Base-by-base conservation (phyloP, 2,113 vertebrate species). In the Zosterops hypoxanthus region DNA sequence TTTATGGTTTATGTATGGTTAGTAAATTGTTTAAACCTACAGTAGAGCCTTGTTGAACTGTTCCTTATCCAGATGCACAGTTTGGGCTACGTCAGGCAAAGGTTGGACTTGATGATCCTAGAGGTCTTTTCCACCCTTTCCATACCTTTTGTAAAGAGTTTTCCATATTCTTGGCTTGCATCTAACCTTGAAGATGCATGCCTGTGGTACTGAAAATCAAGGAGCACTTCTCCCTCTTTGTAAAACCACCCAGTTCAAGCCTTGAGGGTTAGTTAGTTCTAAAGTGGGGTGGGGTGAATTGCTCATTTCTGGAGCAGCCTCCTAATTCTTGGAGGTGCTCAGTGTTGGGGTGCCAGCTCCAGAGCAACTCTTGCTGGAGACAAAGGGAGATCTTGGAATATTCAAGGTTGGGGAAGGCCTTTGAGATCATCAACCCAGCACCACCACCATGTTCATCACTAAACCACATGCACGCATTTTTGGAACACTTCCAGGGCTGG, bases 1-100 rank as follows among this genome's bases (percentile, higher is more conserved):
- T 89, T 98, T 97, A 95, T 97, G 94, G 92, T 89, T 98, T 97
- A 94, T 97, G 57, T 97, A 66, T 87, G 94, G 86, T 85, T 88
- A 94, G 95, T 78, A 82, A 95, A 69, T 78, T 73, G 92, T 82
- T 92, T 95, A 86, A 94, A 93, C 42, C 91, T 36, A 4, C 53
- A 6, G 12, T 4, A 46, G 12, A 50, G 29, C 25, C 14, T 66
- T 82, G 39, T 12, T 59, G 64, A 52, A 34, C 39, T 50, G 13
- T 33, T 82, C 49, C 57, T 85, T 57, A 26, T 34, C 50, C 59
- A 50, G 31, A 16, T 25, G 9, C 12, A 41, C 0, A 13, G 10
- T 50, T 83, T 64, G 53, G 50, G 34, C 14, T 16, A 39, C 33
- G 21, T 6, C 21, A 25, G 31, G 24, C 31, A 63, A 49, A 56